phyloP scores from a whole-genome alignment of 2,113 vertebrate genomes.

The Danionella cerebrum region DNA sequence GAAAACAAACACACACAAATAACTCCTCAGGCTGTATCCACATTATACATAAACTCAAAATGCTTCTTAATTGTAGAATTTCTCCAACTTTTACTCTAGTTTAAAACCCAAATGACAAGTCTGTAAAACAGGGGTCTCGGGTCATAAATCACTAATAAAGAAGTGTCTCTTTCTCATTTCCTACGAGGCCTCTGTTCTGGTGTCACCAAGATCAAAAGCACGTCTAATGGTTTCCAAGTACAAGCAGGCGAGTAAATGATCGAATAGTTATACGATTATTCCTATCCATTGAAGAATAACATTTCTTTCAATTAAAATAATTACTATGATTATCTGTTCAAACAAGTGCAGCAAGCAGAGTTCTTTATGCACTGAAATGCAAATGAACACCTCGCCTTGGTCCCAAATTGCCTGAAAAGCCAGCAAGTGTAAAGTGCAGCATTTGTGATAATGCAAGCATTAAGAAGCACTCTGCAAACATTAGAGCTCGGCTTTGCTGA shows the following conservation, averaged over 20 bases:
- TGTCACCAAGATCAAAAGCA: too few species aligned
- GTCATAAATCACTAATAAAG: too few species aligned
- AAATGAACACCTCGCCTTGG: not conserved
- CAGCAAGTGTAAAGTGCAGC: not conserved
- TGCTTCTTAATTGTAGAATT: too few species aligned
- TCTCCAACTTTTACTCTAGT: too few species aligned
- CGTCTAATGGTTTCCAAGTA: too few species aligned
- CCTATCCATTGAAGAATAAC: not conserved
- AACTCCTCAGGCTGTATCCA: not conserved
- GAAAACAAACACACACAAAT: constrained; percentile 33
- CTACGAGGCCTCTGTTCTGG: too few species aligned
- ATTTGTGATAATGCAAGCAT: constrained; percentile 10
- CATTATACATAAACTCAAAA: too few species aligned
- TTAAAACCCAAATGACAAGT: not conserved
- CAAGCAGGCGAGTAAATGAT: too few species aligned
- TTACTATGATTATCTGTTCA: not conserved
- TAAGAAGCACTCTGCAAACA: constrained; percentile 17
- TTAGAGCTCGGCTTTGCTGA: not conserved
- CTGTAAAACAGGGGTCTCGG: too few species aligned
- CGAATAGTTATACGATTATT: too few species aligned
- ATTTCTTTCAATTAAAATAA: not conserved
- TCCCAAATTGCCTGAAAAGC: not conserved
- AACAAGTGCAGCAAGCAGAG: not conserved
- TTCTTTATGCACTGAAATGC: not conserved
- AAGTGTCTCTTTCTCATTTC: too few species aligned